These are phyloP conservation scores for Tricholauxania praeusta DNA, from an alignment of 2,888 invertebrate species.

Conservation along the genomic window DNA sequence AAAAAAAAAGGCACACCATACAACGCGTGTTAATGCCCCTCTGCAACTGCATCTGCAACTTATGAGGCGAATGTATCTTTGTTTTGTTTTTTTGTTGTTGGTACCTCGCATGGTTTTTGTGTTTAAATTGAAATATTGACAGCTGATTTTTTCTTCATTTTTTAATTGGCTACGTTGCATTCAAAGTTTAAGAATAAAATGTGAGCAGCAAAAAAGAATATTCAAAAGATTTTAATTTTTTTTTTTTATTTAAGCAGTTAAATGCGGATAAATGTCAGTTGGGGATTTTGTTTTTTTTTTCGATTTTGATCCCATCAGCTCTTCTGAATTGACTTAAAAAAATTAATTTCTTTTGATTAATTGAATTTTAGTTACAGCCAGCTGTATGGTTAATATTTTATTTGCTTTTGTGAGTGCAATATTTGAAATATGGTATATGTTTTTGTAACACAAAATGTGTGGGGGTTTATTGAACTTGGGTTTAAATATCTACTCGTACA, in stretches of 20 bases:
- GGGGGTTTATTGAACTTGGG: neutral
- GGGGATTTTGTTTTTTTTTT: conserved; percentile 12
- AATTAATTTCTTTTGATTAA: conserved; percentile 24
- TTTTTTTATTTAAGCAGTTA: conserved; percentile 48
- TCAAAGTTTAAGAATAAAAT: neutral
- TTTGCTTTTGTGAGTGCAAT: too few relatives aligned
- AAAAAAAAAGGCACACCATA: neutral
- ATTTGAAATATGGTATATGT: neutral
- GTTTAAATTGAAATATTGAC: conserved; percentile 31
- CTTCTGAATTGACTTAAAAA: neutral
- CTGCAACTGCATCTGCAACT: neutral
- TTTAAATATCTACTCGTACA: neutral
- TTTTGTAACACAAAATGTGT: neutral
- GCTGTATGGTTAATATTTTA: too few relatives aligned
- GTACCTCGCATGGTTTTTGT: neutral
- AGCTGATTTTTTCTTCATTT: conserved; percentile 16
- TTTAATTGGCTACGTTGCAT: neutral
- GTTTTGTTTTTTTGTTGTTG: neutral
- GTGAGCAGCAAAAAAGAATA: neutral
- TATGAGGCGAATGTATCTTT: neutral
- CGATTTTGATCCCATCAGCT: neutral
- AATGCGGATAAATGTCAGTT: conserved; percentile 53
- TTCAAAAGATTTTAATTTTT: conserved; percentile 7
- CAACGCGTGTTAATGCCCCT: neutral
- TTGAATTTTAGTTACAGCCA: conserved; percentile 18